Conservation (phyloP, 1,140 invertebrate genomes). For the Cotesia typhae region DNA sequence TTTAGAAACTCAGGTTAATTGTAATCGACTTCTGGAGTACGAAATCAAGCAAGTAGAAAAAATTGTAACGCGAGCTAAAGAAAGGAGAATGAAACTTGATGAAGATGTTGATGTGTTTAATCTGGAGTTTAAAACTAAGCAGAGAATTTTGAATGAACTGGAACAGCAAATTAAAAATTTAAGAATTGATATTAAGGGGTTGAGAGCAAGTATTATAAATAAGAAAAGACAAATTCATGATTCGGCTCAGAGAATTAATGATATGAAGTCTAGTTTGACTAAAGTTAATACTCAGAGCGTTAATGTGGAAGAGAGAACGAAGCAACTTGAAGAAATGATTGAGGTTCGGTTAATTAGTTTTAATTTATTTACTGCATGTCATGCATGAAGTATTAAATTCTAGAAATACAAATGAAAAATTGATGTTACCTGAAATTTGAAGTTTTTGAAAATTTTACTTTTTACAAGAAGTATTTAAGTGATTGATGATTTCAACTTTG, state of each 20-base stretch:
- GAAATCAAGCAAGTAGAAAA: constrained; percentile 49
- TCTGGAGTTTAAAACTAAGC: constrained; percentile 39
- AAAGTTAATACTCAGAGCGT: constrained; percentile 50
- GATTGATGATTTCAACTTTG: no score
- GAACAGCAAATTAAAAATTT: constrained; percentile 44
- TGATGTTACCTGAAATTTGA: no score
- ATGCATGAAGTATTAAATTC: no score
- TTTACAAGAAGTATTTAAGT: no score
- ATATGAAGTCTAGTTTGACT: constrained; percentile 51
- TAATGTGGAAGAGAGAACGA: constrained; percentile 53
- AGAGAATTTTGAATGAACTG: constrained; percentile 48
- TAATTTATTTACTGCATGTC: no score
- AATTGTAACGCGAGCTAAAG: constrained; percentile 40
- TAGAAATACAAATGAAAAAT: no score
- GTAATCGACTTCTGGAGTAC: constrained; percentile 53
- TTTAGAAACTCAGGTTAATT: constrained; percentile 47
- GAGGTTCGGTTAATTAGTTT: constrained; percentile 45
- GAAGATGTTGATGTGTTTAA: constrained; percentile 38
- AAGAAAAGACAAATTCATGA: constrained; percentile 52
- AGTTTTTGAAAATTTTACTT: no score
- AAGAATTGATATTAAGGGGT: constrained; percentile 47
- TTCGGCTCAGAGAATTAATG: constrained; percentile 44
- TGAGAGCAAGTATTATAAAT: constrained; percentile 44
- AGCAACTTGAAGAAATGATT: constrained; percentile 60
- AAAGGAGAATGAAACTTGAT: constrained; percentile 45